phyloP scores from a whole-genome alignment of 35 echinoderm and acorn worm genomes.

The Eucidaris tribuloides region DNA sequence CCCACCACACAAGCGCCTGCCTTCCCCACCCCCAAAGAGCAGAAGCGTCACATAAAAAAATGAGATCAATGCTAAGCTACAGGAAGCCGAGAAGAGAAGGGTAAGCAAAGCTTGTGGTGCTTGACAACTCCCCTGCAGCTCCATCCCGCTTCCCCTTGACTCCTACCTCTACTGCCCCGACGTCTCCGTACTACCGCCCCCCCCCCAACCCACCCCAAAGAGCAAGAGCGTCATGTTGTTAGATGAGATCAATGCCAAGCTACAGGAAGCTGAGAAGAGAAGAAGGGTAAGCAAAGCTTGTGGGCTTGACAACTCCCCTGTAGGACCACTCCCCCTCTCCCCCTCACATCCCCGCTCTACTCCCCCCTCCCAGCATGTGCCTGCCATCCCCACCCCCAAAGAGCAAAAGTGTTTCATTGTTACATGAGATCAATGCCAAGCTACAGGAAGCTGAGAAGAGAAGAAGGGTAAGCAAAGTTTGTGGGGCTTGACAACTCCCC shows the following conservation, averaged over 20 bases:
- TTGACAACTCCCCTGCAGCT: too few relatives aligned
- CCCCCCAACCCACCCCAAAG: not conserved
- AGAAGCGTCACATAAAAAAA: constrained; percentile 22
- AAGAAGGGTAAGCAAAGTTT: constrained; percentile 26
- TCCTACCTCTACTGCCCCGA: too few relatives aligned
- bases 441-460: constrained; percentile 29
- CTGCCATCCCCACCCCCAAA: constrained; percentile 18
- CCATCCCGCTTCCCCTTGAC: too few relatives aligned
- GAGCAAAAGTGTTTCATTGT: constrained; percentile 26
- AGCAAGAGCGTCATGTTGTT: constrained; percentile 33
- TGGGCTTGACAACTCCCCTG: too few relatives aligned
- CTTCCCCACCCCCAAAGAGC: constrained; percentile 34
- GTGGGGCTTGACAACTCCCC: too few relatives aligned
- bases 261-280: constrained; percentile 26
- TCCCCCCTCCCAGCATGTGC: not conserved
- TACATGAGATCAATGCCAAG: constrained; percentile 39
- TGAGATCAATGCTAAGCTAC: constrained; percentile 33
- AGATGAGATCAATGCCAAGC: constrained; percentile 39
- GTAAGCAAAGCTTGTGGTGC: not conserved
- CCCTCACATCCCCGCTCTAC: too few relatives aligned
- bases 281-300: constrained; percentile 24
- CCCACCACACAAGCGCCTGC: not conserved
- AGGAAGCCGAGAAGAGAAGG: constrained; percentile 34
- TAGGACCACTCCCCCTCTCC: too few relatives aligned
- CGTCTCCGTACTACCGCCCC: too few relatives aligned